Evolutionary conservation across 2,888 invertebrate species (phyloP).

Genomic region (Branchinecta sandiegonensis): DNA sequence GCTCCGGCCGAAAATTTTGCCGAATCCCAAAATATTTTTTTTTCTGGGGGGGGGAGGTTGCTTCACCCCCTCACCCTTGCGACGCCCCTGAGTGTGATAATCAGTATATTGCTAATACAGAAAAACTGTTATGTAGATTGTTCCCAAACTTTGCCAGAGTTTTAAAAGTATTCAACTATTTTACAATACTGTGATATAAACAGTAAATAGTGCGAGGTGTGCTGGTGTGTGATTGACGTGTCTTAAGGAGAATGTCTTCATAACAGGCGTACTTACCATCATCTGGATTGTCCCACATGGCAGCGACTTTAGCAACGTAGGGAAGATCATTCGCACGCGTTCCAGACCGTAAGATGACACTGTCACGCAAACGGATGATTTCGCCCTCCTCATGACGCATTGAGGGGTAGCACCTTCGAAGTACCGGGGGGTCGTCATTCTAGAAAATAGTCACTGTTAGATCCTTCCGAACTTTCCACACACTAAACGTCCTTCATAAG

Average conservation of each 20-base stretch:
- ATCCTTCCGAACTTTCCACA: too few species aligned
- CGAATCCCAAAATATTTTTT: too few species aligned
- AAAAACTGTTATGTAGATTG: too few species aligned
- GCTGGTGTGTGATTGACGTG: not conserved
- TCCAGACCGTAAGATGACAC: conserved; percentile 77
- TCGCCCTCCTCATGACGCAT: conserved; percentile 82
- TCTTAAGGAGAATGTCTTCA: not conserved
- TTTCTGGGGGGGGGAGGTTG: too few species aligned
- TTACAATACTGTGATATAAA: too few species aligned
- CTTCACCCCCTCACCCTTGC: too few species aligned
- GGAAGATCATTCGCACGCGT: conserved; percentile 69
- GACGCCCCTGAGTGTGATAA: too few species aligned
- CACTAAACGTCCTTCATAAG: too few species aligned
- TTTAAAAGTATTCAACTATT: too few species aligned
- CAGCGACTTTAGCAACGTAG: conserved; percentile 84
- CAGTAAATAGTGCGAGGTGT: too few species aligned
- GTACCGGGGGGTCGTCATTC: conserved; percentile 58
- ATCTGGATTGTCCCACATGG: conserved; percentile 85
- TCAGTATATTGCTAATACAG: too few species aligned
- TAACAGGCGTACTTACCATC: conserved; percentile 50
- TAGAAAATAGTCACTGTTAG: conserved; percentile 33
- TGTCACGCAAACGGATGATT: conserved; percentile 69
- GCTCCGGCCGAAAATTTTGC: not conserved
- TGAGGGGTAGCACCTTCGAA: conserved; percentile 70
- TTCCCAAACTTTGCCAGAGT: conserved; percentile 18